Evolutionary conservation across 2,113 vertebrate genomes (phyloP).

Genomic region (Sturnira hondurensis): DNA sequence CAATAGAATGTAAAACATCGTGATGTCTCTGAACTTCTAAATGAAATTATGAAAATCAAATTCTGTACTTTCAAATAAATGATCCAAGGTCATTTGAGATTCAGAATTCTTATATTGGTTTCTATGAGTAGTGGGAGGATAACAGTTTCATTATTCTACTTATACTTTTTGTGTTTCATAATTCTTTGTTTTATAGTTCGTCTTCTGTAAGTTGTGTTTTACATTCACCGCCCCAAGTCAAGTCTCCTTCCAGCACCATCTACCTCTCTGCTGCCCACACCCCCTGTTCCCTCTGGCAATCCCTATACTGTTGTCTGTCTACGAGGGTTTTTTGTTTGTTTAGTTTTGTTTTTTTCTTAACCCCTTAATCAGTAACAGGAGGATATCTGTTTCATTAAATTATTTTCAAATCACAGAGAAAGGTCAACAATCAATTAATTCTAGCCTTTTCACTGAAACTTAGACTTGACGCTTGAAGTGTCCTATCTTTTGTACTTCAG

Average conservation of each 20-base stretch:
- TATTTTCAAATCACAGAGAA: background rate
- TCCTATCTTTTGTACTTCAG: background rate
- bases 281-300: too few species aligned
- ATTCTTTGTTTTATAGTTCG: too few species aligned
- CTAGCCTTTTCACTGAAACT: background rate
- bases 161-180: too few species aligned
- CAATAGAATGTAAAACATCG: background rate
- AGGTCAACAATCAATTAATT: background rate
- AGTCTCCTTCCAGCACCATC: too few species aligned
- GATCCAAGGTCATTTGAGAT: background rate
- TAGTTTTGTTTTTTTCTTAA: too few species aligned
- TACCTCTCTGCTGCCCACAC: too few species aligned
- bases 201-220: too few species aligned
- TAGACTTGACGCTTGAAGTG: background rate
- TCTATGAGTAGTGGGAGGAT: background rate
- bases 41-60: conserved; percentile 31
- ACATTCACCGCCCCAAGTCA: too few species aligned
- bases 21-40: background rate
- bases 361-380: background rate
- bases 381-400: background rate
- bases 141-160: background rate
- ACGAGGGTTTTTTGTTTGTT: too few species aligned
- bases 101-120: background rate
- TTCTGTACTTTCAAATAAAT: conserved; percentile 31
- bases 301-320: too few species aligned